Evolutionary conservation across 2,888 invertebrate genomes (phyloP).

Genomic region (Atethmia centrago): DNA sequence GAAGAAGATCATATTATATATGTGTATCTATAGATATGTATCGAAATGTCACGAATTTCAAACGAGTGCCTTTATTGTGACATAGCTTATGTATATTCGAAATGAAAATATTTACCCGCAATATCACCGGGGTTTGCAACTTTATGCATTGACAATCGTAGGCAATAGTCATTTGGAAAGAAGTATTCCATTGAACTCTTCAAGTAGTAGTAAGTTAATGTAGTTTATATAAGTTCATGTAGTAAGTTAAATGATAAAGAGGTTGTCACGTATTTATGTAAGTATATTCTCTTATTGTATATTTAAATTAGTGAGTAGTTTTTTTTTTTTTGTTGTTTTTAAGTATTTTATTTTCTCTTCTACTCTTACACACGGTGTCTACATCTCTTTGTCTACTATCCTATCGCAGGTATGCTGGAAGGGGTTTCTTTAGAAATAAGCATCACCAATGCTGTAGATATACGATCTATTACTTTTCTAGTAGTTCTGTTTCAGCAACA

Average conservation of each 20-base stretch:
- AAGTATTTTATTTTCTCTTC: no score
- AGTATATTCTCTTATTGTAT: no score
- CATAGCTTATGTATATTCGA: neutral
- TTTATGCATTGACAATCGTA: neutral
- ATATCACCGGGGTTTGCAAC: neutral
- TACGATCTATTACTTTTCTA: slow-evolving; percentile 1
- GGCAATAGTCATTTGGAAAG: neutral
- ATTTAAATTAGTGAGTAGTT: no score
- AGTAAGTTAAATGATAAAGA: neutral
- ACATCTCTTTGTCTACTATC: no score
- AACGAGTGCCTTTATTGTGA: neutral
- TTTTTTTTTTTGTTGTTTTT: no score
- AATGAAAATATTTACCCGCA: neutral
- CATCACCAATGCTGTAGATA: no score
- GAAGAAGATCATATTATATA: neutral
- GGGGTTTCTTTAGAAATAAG: no score
- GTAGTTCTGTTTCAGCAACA: neutral
- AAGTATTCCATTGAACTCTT: neutral
- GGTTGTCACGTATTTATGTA: neutral
- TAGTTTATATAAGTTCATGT: no score
- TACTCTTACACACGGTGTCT: no score
- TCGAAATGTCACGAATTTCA: neutral
- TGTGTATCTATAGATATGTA: no score
- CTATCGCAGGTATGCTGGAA: no score
- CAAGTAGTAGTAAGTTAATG: no score